These are phyloP conservation scores for Petrocephalus zakoni DNA, from an alignment of 2,113 vertebrate species.

Conservation along the genomic window DNA sequence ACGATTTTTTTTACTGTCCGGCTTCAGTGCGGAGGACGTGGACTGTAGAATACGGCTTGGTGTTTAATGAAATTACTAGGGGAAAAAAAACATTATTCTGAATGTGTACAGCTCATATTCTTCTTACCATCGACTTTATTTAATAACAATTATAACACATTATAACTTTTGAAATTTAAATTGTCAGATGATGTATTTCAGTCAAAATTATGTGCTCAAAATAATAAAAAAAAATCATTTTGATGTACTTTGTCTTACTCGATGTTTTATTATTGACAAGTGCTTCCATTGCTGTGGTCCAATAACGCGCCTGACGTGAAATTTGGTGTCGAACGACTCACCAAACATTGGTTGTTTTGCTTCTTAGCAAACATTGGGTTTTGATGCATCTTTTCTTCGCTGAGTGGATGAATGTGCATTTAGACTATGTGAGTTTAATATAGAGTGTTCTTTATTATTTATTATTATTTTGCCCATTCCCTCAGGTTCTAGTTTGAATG, in stretches of 20 bases:
- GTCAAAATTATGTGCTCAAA: constrained; percentile 53
- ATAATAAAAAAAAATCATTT: constrained; percentile 54
- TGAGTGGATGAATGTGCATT: not conserved
- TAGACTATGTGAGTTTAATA: not conserved
- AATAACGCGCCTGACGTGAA: not conserved
- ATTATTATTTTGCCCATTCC: not conserved
- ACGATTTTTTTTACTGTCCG: not conserved
- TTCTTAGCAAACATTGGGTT: not conserved
- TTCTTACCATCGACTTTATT: constrained; percentile 38
- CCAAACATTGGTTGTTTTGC: not conserved
- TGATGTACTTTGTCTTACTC: not conserved
- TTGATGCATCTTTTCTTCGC: not conserved
- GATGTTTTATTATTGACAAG: not conserved
- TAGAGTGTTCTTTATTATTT: not conserved
- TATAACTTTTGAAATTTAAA: constrained; percentile 28
- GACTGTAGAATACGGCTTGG: constrained; percentile 30
- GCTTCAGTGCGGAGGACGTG: constrained; percentile 39
- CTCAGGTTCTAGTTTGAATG: not conserved
- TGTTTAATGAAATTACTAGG: constrained; percentile 45
- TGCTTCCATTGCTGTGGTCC: not conserved
- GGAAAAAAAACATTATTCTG: constrained; percentile 32
- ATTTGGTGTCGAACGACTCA: not conserved
- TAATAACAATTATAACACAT: constrained; percentile 38
- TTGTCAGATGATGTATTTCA: constrained; percentile 52
- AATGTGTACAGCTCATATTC: constrained; percentile 32